These are phyloP conservation scores for Mantis religiosa DNA, from an alignment of 2,888 invertebrate genomes.

Conservation along the genomic window DNA sequence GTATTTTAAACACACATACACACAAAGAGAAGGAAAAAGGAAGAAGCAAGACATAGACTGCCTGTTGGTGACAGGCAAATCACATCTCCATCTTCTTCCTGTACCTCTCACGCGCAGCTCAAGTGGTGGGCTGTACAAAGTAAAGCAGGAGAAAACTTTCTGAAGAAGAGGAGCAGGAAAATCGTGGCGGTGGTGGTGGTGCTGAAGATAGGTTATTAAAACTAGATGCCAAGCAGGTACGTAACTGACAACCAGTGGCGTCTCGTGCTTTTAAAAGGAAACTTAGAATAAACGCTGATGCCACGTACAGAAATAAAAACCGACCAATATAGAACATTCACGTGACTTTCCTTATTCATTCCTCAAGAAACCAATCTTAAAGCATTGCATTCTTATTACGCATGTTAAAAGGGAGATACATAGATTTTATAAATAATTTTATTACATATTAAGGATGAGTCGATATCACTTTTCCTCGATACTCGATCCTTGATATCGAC, in stretches of 20 bases:
- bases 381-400: too few relatives aligned
- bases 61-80: constrained; percentile 14
- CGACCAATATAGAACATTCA: too few relatives aligned
- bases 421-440: too few relatives aligned
- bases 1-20: not conserved
- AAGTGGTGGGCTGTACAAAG: not conserved
- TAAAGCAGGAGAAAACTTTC: not conserved
- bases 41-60: constrained; percentile 1
- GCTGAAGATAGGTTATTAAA: not conserved
- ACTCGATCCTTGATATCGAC: too few relatives aligned
- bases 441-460: too few relatives aligned
- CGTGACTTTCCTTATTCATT: too few relatives aligned
- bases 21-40: not conserved
- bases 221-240: not conserved
- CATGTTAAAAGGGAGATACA: too few relatives aligned
- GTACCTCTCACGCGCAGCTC: not conserved
- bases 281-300: too few relatives aligned
- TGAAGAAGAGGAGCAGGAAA: not conserved
- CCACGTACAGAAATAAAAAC: too few relatives aligned
- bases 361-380: too few relatives aligned
- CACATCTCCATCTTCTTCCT: not conserved
- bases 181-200: too few relatives aligned
- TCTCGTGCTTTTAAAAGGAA: not conserved
- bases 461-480: too few relatives aligned
- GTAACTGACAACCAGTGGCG: not conserved